Evolutionary conservation across 2,797 vertebrate species (phyloP), one percentile per base, ranked within the genome.

Genomic region (Lindbergichthys nudifrons): DNA sequence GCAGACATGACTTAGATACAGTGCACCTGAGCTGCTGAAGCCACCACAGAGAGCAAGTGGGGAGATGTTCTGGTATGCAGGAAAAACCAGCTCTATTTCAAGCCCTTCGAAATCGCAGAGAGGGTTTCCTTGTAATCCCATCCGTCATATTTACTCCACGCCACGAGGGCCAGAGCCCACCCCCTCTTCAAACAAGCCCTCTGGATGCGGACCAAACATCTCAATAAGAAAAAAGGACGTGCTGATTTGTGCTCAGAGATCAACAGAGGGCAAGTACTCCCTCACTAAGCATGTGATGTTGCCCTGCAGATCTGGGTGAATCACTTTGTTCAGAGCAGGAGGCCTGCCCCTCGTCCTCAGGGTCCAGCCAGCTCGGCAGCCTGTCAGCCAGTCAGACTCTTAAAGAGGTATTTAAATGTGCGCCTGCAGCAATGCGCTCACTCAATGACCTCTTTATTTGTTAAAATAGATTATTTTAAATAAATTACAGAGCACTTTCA

Each of bases 381-480:
- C 86, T 81, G 86, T 89, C 95, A 95, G 96, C 93, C 95, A 94
- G 95, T 94, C 91, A 93, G 90, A 90, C 95, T 95, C 93, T 93
- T 94, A 94, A 95, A 93, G 96, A 96, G 95, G 91, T 91, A 94
- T 98, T 97, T 96, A 96, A 97, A 95, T 94, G 92, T 94, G 95
- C 70, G 96, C 96, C 96, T 97, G 96, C 94, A 95, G 96, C 94
- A 94, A 93, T 92, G 93, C 86, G 59, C 93, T 94, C 90, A 92
- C 87, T 99, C 97, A 99, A 99, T 97, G 96, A 96, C 90, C 95
- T 97, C 97, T 98, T 99, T 99, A 98, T 99, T 98, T 98, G 96
- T 96, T 96, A 97, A 96, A 98, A 98, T 97, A 97, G 97, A 98
- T 99, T 98, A 99, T 98, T 98, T 99, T 95, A 98, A 98, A 99